Evolutionary conservation across 2,797 vertebrate species (phyloP), one percentile per base, ranked within the genome.

Genomic region (Geotrypetes seraphini): DNA sequence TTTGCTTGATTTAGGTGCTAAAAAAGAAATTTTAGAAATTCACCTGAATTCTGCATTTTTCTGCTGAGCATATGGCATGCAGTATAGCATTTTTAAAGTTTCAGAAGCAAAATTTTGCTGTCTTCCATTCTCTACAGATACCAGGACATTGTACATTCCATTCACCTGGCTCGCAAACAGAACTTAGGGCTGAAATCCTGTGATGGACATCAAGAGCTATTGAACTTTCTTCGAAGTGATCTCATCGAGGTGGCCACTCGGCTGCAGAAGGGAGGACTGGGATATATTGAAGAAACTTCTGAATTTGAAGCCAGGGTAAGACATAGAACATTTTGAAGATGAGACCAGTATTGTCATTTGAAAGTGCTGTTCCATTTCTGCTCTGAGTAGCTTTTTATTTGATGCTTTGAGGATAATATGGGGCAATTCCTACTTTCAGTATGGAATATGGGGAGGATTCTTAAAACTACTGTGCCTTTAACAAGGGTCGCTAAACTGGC

Each of bases 221-320:
- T 97, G 37, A 91, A 79, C 49, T 97, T 86, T 58, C 66, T 97
- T 56, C 79, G 86, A 12, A 96, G 89, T 20, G 96, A 97, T 65
- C 81, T 99, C 20, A 85, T 90, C 36, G 96, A 99, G 57, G 81
- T 97, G 4, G 86, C 93, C 6, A 94, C 90, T 0, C 81, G 93
- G 7, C 83, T 99, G 31, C 88, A 96, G 33, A 99, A 97, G 38
- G 94, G 96, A 28, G 96, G 96, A 8, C 75, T 99, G 39, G 93
- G 94, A 18, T 93, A 97, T 46, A 53, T 97, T 47, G 90, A 90
- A 5, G 88, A 96, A 51, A 81, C 85, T 5, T 47, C 65, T 1
- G 69, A 78, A 24, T 89, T 90, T 27, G 88, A 90, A 71, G 75
- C 81, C 22, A 76, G 58, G 78, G 88, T 91, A 53, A 78, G 78